Percentiles rank a stretch among this genome's conserved stretches.
phyloP scores from a whole-genome alignment of 2,888 invertebrate species.

The Rhaphigaster nebulosa region DNA sequence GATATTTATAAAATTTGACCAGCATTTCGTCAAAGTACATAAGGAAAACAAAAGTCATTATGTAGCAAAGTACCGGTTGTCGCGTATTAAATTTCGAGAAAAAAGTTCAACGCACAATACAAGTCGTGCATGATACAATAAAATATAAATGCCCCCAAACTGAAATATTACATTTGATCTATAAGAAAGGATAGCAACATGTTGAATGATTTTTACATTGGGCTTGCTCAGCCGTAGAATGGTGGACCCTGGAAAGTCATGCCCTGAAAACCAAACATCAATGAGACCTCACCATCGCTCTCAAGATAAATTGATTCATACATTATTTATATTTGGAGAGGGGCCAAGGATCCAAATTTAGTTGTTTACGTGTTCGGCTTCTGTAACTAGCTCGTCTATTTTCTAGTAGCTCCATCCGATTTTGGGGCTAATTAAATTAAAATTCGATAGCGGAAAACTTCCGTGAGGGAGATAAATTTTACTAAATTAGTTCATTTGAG shows the following conservation, averaged over 20 bases:
- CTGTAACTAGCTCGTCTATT: constrained; percentile 26
- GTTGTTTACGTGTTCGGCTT: constrained; percentile 37
- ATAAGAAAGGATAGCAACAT: not conserved
- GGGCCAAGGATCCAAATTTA: constrained; percentile 21
- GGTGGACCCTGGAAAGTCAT: not conserved
- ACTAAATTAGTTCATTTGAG: not conserved
- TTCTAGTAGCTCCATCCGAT: not conserved
- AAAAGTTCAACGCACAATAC: no score
- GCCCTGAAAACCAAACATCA: constrained; percentile 22
- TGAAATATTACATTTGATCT: not conserved
- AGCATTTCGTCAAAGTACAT: no score
- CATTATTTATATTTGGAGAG: constrained; percentile 44
- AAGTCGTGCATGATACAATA: no score
- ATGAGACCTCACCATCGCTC: not conserved
- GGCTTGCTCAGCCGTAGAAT: not conserved
- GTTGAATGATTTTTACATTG: not conserved
- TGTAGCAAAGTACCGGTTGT: no score
- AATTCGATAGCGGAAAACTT: not conserved
- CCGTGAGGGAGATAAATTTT: not conserved
- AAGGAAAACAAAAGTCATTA: no score
- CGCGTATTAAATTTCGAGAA: no score
- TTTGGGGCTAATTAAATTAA: not conserved
- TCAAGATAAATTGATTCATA: constrained; percentile 40
- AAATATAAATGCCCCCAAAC: no score
- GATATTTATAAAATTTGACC: no score